Base-by-base conservation (phyloP, 1,140 invertebrate species). In the Dermatophagoides farinae region DNA sequence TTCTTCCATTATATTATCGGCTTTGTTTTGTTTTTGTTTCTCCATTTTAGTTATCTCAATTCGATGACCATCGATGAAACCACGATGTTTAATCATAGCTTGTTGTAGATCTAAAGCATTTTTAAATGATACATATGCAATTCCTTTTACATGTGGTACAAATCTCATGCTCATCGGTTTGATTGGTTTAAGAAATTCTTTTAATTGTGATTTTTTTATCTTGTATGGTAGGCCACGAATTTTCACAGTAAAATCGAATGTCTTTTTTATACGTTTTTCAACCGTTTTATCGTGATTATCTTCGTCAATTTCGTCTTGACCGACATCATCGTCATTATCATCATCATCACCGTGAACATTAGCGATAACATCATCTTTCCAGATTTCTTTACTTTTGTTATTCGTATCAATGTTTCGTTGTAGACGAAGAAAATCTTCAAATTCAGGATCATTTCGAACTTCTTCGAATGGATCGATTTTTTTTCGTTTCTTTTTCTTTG, bases 91-190 rank as follows among this genome's bases (percentile, higher is more conserved):
- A 38, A 77, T 74, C 62, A 96, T 72, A 6, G 85, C 89, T 68
- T 86, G 81, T 31, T 82, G 83, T 68, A 86, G 75, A 62, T 86
- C 82, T 64, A 80, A 81, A 67, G 90, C 83, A 1, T 80, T 83
- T 71, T 82, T 81, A 67, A 95, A 95, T 8, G 87, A 85, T 51
- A 89, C 82, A 77, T 84, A 95, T 38, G 87, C 89, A 64, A 93
- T 83, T n/a, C 70, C 85, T 68, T 82, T 80, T 6, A 83, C 73
- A 67, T 83, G 83, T 64, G 73, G 76, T 0, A 88, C 86, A 38
- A 90, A 71, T 63, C 87, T 77, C 60, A 95, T 81, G 25, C 84
- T 84, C 67, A 78, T 82, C 20, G 83, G 76, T 65, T 82, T 81
- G 10, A 88, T 66, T 0, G 87, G 85, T 64, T 80, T 78, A 61